Base-by-base conservation (phyloP, 2,113 vertebrate species). In the Microtus oregoni region DNA sequence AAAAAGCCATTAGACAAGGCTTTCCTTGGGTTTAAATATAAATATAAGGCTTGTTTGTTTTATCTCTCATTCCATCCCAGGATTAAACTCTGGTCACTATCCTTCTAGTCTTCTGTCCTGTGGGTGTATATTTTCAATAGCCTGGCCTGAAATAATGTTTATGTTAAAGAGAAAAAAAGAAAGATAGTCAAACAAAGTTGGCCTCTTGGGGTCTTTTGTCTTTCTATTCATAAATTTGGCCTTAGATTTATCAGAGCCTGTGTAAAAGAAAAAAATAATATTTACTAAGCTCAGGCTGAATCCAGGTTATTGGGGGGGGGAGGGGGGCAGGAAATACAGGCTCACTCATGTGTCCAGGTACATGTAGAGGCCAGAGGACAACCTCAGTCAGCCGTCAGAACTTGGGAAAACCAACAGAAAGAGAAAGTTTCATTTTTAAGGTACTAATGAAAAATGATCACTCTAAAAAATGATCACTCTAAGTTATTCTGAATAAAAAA, bases 1-100 rank as follows among this genome's bases (percentile, higher is more conserved):
- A 77, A 63, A 86, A 91, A 2, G 7, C 20, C 7, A 22, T 35
- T 12, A 24, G 15, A 30, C 22, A 90, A 95, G 30, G 76, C 19
- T 24, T 55, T 11, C 41, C 50, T 83, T 28, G 22, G 41, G 61
- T 73, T 95, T 90, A 72, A 79, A 92, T 55, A 72, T 24, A 73
- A 61, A 77, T 35, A 26, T 90, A 73, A 92, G 89, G 19, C 38
- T 91, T 78, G 83, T 75, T 94, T 58, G 96, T 81, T 85, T 86
- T 41, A 81, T 68, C 58, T 88, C 55, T 41, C 9, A 24, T 11
- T 65, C 32, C 20, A 87, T 11, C 11, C 44, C 30, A 95, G 22
- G 7, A 86, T 78, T 90, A 70, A 3, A 81, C 1, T 19, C 15
- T 68, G 15, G 14, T 9, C 12, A 76, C 86, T 38, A 14, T 93